phyloP scores from a whole-genome alignment of 1,140 invertebrate species.

The Helicoverpa armigera region DNA sequence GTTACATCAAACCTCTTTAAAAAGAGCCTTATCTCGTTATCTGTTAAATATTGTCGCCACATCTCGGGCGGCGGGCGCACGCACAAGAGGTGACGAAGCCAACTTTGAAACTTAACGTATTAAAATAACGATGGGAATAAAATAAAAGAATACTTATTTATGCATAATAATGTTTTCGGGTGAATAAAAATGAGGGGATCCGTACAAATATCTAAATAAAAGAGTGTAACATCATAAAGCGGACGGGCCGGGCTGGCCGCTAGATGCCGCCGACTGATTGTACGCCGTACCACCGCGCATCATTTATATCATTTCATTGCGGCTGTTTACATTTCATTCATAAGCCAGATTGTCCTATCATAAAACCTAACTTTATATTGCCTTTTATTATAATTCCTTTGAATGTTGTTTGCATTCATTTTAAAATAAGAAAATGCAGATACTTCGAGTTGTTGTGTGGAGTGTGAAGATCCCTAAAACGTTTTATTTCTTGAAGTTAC shows the following conservation, averaged over 20 bases:
- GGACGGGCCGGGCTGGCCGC: slow-evolving; percentile 58
- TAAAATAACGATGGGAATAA: slow-evolving; percentile 82
- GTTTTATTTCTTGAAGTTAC: neutral
- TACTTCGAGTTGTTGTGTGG: neutral
- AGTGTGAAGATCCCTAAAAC: neutral
- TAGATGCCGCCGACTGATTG: slow-evolving; percentile 82
- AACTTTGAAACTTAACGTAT: slow-evolving; percentile 72
- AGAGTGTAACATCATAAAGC: slow-evolving; percentile 75
- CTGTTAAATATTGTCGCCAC: slow-evolving; percentile 78
- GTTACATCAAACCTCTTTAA: slow-evolving; percentile 80
- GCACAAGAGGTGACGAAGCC: slow-evolving; percentile 77
- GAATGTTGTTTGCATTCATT: slow-evolving; percentile 50
- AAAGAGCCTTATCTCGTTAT: slow-evolving; percentile 79
- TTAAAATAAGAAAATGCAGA: slow-evolving; percentile 7
- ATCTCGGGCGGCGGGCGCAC: slow-evolving; percentile 71
- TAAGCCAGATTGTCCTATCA: slow-evolving; percentile 73
- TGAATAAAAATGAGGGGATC: slow-evolving; percentile 83
- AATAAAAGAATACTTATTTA: slow-evolving; percentile 82
- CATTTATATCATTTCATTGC: slow-evolving; percentile 85
- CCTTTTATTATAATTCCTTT: slow-evolving; percentile 48
- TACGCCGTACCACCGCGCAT: slow-evolving; percentile 63
- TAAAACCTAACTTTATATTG: slow-evolving; percentile 62
- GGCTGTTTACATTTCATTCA: slow-evolving; percentile 85
- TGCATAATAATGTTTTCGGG: slow-evolving; percentile 82
- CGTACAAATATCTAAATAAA: slow-evolving; percentile 83